phyloP scores from a whole-genome alignment of 1,140 invertebrate genomes.

The Tetragnatha versicolor region DNA sequence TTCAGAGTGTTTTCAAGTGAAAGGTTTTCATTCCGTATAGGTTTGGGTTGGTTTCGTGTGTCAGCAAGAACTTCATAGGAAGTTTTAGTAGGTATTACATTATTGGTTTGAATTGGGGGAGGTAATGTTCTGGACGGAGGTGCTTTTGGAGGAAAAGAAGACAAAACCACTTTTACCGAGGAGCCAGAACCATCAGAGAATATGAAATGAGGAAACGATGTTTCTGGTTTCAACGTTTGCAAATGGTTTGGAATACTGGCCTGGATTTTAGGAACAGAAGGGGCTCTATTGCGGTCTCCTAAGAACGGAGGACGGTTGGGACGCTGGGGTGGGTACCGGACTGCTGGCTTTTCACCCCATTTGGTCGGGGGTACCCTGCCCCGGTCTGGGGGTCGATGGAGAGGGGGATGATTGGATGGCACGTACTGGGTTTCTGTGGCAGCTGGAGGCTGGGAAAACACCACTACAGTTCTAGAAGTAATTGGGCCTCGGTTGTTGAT shows the following conservation, averaged over 20 bases:
- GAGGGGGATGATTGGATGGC: no score
- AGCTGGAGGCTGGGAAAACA: constrained; percentile 41
- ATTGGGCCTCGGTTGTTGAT: constrained; percentile 86
- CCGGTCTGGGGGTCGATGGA: background rate
- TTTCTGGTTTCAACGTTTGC: background rate
- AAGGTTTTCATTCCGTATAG: background rate
- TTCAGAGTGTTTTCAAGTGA: background rate
- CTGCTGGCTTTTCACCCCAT: background rate
- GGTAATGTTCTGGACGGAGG: background rate
- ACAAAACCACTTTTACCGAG: background rate
- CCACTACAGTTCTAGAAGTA: constrained; percentile 23
- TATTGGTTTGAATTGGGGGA: background rate
- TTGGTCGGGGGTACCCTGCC: constrained; percentile 4
- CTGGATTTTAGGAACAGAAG: background rate
- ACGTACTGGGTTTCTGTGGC: background rate
- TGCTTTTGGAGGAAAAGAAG: background rate
- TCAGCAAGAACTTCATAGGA: constrained; percentile 36
- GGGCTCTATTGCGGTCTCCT: background rate
- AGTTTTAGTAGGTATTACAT: background rate
- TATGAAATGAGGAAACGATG: constrained; percentile 19
- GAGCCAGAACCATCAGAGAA: constrained; percentile 36
- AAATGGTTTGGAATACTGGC: background rate
- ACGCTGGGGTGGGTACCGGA: background rate
- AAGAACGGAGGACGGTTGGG: background rate
- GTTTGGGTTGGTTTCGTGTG: background rate